Conservation (phyloP, 2,797 vertebrate species). For the Chelon labrosus region DNA sequence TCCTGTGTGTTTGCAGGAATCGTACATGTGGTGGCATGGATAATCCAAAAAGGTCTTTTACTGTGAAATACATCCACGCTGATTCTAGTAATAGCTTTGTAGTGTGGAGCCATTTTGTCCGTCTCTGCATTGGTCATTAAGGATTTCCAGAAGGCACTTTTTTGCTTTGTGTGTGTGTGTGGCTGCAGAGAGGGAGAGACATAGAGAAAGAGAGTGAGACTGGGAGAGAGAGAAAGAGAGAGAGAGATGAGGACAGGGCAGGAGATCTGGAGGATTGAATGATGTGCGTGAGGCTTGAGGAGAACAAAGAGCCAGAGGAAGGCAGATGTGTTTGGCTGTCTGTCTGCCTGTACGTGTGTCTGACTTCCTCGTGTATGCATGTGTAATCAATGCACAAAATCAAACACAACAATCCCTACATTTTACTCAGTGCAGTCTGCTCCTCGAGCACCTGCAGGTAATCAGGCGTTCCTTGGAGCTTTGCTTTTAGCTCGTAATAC, state of each 20-base stretch:
- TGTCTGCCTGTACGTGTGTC: slow-evolving; percentile 53
- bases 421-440: slow-evolving; percentile 99
- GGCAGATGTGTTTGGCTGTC: slow-evolving; percentile 60
- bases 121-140: slow-evolving; percentile 93
- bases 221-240: no score
- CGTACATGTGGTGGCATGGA: slow-evolving; percentile 73
- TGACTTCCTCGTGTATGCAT: slow-evolving; percentile 39
- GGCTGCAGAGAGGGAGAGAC: slow-evolving; percentile 41
- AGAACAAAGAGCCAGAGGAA: slow-evolving; percentile 46
- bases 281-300: slow-evolving; percentile 24
- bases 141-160: slow-evolving; percentile 99
- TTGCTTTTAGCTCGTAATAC: slow-evolving; percentile 99
- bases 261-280: slow-evolving; percentile 19
- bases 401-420: slow-evolving; percentile 85
- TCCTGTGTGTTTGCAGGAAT: slow-evolving; percentile 71
- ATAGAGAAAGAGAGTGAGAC: slow-evolving; percentile 38
- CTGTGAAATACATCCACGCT: slow-evolving; percentile 77
- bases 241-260: no score
- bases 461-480: slow-evolving; percentile 98
- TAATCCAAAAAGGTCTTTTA: slow-evolving; percentile 75
- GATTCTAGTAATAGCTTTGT: slow-evolving; percentile 78
- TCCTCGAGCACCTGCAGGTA: slow-evolving; percentile 99
- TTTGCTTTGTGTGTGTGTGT: slow-evolving; percentile 84
- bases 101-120: slow-evolving; percentile 89
- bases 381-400: slow-evolving; percentile 63